Evolutionary conservation across 2,797 vertebrate genomes (phyloP).

Genomic region (Sebastes ruberrimus): DNA sequence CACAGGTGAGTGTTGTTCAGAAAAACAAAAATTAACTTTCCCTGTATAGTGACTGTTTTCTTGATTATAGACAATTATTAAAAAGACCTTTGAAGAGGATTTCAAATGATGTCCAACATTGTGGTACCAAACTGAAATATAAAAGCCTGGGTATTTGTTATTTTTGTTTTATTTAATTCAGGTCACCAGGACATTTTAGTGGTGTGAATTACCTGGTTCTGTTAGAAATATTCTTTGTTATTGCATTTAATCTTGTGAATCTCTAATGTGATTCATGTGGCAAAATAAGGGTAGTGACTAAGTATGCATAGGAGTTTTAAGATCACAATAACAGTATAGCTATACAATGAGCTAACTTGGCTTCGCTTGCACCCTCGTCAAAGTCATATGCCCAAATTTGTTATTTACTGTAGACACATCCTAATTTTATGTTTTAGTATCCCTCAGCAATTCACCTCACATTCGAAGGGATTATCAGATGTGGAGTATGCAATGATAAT

Average conservation of each 20-base stretch:
- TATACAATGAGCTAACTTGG: background rate
- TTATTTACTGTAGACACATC: background rate
- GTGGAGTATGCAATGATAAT: background rate
- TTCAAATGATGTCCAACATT: background rate
- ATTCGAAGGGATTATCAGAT: background rate
- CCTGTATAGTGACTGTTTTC: too few relatives aligned
- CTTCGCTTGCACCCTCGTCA: background rate
- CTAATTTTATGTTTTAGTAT: background rate
- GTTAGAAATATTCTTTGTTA: background rate
- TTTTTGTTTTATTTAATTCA: background rate
- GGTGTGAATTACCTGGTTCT: background rate
- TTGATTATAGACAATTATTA: too few relatives aligned
- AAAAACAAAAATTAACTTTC: too few relatives aligned
- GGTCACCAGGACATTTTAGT: background rate
- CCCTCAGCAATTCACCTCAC: background rate
- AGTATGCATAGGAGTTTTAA: background rate
- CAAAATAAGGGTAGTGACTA: background rate
- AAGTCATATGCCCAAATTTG: background rate
- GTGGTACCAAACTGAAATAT: background rate
- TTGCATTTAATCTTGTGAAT: background rate
- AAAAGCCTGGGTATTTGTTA: background rate
- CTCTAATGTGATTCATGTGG: background rate
- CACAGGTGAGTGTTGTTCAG: too few relatives aligned
- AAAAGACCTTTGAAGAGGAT: background rate
- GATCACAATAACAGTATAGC: background rate